These are phyloP conservation scores for Lordiphosa mommai DNA, from an alignment of 1,140 invertebrate genomes.

Conservation along the genomic window DNA sequence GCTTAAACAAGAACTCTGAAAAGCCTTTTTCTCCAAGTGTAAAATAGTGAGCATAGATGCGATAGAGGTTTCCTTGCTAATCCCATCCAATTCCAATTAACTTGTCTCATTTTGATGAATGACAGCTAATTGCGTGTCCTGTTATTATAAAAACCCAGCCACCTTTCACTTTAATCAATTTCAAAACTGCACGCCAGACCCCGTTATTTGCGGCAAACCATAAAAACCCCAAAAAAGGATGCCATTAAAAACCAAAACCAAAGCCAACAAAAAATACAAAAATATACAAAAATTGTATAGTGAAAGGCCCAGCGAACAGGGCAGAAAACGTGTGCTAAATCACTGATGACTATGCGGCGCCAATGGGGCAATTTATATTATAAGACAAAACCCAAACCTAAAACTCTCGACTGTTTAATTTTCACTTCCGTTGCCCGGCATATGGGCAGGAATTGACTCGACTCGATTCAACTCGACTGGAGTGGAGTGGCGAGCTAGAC, in stretches of 20 bases:
- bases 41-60: too few relatives aligned
- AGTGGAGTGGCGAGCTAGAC: slow-evolving; percentile 1
- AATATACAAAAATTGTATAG: slow-evolving; percentile 18
- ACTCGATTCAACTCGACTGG: too few relatives aligned
- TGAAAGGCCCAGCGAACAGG: slow-evolving; percentile 19
- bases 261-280: slow-evolving; percentile 1
- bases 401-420: slow-evolving; percentile 25
- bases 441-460: slow-evolving; percentile 10
- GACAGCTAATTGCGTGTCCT: slow-evolving; percentile 64
- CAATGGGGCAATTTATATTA: slow-evolving; percentile 48
- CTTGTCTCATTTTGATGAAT: slow-evolving; percentile 55
- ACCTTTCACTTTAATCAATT: slow-evolving; percentile 71
- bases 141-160: slow-evolving; percentile 46
- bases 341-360: slow-evolving; percentile 61
- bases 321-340: slow-evolving; percentile 54
- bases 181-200: slow-evolving; percentile 39
- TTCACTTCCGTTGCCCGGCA: slow-evolving; percentile 55
- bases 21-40: too few relatives aligned
- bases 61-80: too few relatives aligned
- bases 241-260: slow-evolving; percentile 45
- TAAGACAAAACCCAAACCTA: slow-evolving; percentile 2
- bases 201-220: slow-evolving; percentile 39
- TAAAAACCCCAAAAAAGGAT: slow-evolving; percentile 57
- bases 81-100: slow-evolving; percentile 10
- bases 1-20: too few relatives aligned